Evolutionary conservation across 2,113 vertebrate species (phyloP).

Genomic region (Prietella phreatophila): DNA sequence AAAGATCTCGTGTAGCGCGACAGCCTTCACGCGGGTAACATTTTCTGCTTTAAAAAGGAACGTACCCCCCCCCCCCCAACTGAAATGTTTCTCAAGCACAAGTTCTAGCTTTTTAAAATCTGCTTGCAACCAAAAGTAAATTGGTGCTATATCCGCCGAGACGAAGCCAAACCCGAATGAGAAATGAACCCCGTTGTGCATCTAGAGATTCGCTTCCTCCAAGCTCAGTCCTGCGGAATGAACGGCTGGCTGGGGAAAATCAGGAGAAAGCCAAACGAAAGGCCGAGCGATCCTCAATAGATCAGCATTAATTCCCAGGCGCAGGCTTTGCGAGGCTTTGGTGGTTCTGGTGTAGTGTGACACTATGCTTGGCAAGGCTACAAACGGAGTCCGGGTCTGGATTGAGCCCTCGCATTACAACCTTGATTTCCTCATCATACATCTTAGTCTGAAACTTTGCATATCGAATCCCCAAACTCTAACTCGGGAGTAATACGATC

Average conservation of each 20-base stretch:
- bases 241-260: constrained; percentile 30
- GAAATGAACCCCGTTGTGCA: constrained; percentile 34
- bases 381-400: constrained; percentile 36
- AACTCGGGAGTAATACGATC: constrained; percentile 40
- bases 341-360: constrained; percentile 32
- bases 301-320: constrained; percentile 51
- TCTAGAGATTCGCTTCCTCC: constrained; percentile 14
- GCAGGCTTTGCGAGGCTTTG: constrained; percentile 21
- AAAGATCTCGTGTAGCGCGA: background rate
- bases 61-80: too few species aligned
- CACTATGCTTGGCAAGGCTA: constrained; percentile 37
- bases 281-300: constrained; percentile 39
- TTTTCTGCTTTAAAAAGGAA: background rate
- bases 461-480: constrained; percentile 37
- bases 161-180: background rate
- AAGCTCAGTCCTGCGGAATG: constrained; percentile 25
- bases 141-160: background rate
- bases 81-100: too few species aligned
- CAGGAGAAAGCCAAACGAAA: constrained; percentile 31
- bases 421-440: constrained; percentile 40
- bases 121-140: too few species aligned
- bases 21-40: too few species aligned
- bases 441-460: constrained; percentile 29
- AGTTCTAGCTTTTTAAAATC: too few species aligned
- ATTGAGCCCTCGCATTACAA: constrained; percentile 29